Base-by-base conservation (phyloP, 1,140 invertebrate species). In the Xylocopa sonorina region DNA sequence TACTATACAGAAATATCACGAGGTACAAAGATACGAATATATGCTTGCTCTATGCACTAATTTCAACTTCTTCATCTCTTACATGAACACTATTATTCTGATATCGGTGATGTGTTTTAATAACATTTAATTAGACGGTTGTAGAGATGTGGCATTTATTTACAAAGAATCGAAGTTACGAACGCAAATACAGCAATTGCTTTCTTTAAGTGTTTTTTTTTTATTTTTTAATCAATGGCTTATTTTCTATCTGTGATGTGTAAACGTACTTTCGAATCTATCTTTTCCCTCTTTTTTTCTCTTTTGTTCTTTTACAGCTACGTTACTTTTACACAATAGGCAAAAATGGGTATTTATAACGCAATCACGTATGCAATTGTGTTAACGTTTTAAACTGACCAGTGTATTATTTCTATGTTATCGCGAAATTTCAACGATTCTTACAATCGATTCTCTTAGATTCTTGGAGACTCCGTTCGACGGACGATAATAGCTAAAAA, bases 111-210 rank as follows among this genome's bases (percentile, higher is more conserved):
- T n/a, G 21, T 21, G 9, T 60, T 24, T 12, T 38, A 38, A 38
- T 38, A 24, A 62, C 34, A 62, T 62, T 41, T 34, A 38, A 62
- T 9, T 62, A 10, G 58, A 41, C 16, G n/a, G n/a, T n/a, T n/a
- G n/a, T n/a, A n/a, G n/a, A n/a, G n/a, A 48, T 43, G 27, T 48
- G 43, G 5, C 48, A 66, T 66, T 66, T 66, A 66, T 66, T 66
- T 66, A 48, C 43, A 48, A 32, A 3, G 2, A 48, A 34, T 12
- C 24, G 43, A 48, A 66, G 21, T n/a, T 66, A 48, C 10, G 48
- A 66, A 66, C 27, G n/a, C 21, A 16, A 12, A 64, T 27, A 66
- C 24, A 48, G 48, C 43, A 32, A 48, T 46, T 29, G 21, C 24
- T 9, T 32, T 48, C 58, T 38, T 62, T 60, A 34, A 60, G 34